Base-by-base conservation (phyloP, 1,140 invertebrate genomes). In the Drosophila ohnishii region DNA sequence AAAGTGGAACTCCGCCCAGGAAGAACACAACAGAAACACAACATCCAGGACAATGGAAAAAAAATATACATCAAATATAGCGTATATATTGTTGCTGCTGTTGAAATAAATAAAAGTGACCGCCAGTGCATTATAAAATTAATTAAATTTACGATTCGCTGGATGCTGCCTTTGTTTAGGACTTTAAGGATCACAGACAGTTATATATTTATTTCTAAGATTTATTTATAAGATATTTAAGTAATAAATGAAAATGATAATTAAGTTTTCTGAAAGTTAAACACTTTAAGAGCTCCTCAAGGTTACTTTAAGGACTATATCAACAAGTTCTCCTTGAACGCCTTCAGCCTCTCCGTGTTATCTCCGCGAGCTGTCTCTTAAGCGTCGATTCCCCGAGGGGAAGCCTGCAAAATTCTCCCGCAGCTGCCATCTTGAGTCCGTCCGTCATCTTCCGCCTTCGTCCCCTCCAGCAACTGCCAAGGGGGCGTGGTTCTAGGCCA, bases 101-200 rank as follows among this genome's bases (percentile, higher is more conserved):
- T 61, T 19, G 61, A 25, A 39, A 75, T 37, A 51, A 51, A 48
- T 75, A 37, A 47, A 42, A 39, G 45, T 45, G 48, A 53, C 50
- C 44, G n/a, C 25, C 13, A 48, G 25, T 64, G 73, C 63, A 75
- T 87, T 86, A 62, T 82, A 76, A 83, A 86, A 79, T 87, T 82
- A 86, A 86, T 86, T 86, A 86, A 75, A 86, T 79, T 78, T 72
- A 44, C 75, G 59, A 47, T 71, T 51, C 37, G 10, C 2, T 32
- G 35, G 25, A 19, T 2, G 8, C 0, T 32, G 22, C 16, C 5
- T 39, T 19, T 30, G 30, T 35, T 45, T 28, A 5, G 6, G 9
- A 8, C 5, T 13, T 10, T 1, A 63, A 63, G 32, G 25, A 62
- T 19, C 25, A 28, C 0, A 28, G 25, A 1, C 0, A 5, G 7